These are phyloP conservation scores for Hyperopisus bebe DNA, from an alignment of 2,113 vertebrate genomes.

Conservation along the genomic window DNA sequence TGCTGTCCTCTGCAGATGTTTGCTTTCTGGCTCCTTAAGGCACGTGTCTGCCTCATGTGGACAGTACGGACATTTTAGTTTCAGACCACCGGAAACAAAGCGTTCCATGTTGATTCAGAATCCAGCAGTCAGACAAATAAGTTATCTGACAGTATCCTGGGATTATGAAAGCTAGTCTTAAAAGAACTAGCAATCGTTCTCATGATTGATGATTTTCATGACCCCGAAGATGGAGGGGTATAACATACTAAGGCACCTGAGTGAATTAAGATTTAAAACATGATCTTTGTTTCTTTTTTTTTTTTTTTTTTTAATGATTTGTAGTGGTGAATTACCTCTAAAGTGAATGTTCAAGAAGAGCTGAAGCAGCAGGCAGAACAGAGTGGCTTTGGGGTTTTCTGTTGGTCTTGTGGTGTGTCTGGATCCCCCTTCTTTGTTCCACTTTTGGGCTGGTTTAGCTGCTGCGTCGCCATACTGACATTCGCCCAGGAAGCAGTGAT, in stretches of 20 bases:
- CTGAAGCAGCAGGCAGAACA: background rate
- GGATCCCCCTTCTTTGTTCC: background rate
- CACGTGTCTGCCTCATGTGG: slow-evolving; percentile 61
- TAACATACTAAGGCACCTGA: background rate
- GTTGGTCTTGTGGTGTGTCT: background rate
- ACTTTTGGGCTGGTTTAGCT: slow-evolving; percentile 36
- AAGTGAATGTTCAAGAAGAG: background rate
- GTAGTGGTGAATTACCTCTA: background rate
- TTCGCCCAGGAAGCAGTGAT: slow-evolving; percentile 35
- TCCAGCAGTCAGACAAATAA: background rate
- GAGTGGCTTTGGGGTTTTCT: background rate
- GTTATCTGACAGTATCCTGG: background rate
- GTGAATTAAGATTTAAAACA: background rate
- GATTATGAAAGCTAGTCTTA: background rate
- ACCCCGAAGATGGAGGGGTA: background rate
- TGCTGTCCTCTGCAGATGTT: slow-evolving; percentile 73
- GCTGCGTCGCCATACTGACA: slow-evolving; percentile 22
- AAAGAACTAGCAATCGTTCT: background rate
- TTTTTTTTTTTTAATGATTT: background rate
- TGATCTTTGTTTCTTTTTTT: too few relatives aligned
- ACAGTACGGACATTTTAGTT: background rate
- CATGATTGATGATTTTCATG: background rate
- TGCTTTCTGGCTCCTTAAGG: slow-evolving; percentile 73
- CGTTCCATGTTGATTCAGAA: background rate
- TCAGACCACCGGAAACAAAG: background rate